Evolutionary conservation across 2,797 vertebrate genomes (phyloP).

Genomic region (Anomalospiza imberbis): DNA sequence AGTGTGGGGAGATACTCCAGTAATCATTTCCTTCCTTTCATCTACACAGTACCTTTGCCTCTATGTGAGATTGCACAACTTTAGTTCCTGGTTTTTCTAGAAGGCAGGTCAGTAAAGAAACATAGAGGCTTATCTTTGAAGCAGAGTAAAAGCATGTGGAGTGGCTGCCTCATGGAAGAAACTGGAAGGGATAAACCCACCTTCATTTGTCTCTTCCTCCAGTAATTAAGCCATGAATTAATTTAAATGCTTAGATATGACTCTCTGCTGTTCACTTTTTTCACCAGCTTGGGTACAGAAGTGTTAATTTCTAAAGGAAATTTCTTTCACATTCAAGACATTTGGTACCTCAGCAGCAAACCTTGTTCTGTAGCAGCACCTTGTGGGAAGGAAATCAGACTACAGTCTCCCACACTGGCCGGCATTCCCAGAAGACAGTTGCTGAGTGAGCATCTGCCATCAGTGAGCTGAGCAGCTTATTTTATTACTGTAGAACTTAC

Average conservation of each 20-base stretch:
- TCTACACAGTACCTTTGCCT: slow-evolving; percentile 27
- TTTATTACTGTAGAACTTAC: neutral
- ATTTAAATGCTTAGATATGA: slow-evolving; percentile 9
- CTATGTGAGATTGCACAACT: slow-evolving; percentile 68
- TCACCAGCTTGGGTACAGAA: neutral
- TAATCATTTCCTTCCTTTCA: neutral
- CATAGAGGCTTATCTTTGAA: slow-evolving; percentile 56
- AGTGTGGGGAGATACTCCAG: neutral
- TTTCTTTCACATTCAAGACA: neutral
- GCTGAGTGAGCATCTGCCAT: neutral
- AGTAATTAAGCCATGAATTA: neutral
- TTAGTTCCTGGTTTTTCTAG: neutral
- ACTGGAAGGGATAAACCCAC: neutral
- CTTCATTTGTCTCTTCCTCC: slow-evolving; percentile 49
- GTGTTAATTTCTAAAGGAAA: neutral
- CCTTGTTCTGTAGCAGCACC: slow-evolving; percentile 58
- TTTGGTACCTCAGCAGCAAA: neutral
- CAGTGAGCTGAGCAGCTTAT: neutral
- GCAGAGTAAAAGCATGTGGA: slow-evolving; percentile 2
- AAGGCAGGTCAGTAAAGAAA: neutral
- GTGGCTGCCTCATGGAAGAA: slow-evolving; percentile 56
- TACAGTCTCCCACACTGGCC: neutral
- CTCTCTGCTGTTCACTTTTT: slow-evolving; percentile 27
- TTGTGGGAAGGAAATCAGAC: slow-evolving; percentile 43
- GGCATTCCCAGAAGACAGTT: neutral